Percentiles rank a stretch among this genome's conserved stretches.
phyloP scores from a whole-genome alignment of 2,797 vertebrate species.

The Neomorphus geoffroyi region DNA sequence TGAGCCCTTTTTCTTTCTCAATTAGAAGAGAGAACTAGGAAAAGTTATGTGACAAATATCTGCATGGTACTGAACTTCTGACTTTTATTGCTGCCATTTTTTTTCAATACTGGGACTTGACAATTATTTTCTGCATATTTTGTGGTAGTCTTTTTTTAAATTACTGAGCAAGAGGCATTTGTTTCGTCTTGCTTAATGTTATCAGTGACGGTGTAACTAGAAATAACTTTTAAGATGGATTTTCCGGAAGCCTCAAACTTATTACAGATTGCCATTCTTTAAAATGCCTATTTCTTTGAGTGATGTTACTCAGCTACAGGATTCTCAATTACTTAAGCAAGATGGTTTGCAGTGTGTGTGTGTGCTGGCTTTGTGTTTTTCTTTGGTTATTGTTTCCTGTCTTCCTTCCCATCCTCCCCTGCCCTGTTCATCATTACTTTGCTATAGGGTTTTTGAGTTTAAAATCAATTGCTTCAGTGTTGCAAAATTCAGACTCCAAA shows the following conservation, averaged over 20 bases:
- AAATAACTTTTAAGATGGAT: background rate
- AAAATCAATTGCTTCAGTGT: background rate
- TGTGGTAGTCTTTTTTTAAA: background rate
- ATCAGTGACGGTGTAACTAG: background rate
- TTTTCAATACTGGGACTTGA: background rate
- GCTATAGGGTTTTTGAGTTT: background rate
- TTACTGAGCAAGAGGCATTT: background rate
- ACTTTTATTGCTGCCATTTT: background rate
- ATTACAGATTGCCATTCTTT: background rate
- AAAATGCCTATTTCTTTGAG: background rate
- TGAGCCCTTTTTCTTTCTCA: background rate
- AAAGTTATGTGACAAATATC: background rate
- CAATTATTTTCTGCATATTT: background rate
- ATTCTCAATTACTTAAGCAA: background rate
- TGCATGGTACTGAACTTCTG: background rate
- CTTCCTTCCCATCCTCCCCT: background rate
- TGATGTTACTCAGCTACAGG: background rate
- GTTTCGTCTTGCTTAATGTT: background rate
- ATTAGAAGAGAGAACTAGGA: background rate
- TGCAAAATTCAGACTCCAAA: background rate
- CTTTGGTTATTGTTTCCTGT: background rate
- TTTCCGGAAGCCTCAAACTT: background rate
- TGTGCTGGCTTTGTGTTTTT: background rate
- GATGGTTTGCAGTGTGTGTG: background rate
- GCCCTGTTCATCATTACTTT: background rate